Conservation (phyloP, 2,888 invertebrate species). For the Polydrusus pterygomalis region DNA sequence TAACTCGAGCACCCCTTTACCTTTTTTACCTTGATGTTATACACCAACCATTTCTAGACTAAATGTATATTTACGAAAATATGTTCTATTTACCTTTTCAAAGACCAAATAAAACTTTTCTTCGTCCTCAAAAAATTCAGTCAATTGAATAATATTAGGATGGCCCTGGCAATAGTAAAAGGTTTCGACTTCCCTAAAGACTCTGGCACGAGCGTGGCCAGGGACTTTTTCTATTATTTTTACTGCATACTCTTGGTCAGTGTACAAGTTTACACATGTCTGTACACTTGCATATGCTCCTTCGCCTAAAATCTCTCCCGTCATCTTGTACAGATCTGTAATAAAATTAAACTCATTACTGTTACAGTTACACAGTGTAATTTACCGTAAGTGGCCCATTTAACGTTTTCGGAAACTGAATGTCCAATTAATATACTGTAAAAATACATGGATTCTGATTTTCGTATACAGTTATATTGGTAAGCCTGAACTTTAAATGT, state of each 20-base stretch:
- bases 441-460: no score
- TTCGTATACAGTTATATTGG: no score
- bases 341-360: constrained; percentile 63
- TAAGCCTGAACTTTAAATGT: no score
- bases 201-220: constrained; percentile 93
- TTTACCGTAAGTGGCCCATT: no score
- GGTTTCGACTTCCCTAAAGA: constrained; percentile 98
- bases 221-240: constrained; percentile 98
- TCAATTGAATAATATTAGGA: constrained; percentile 97
- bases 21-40: no score
- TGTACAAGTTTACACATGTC: constrained; percentile 93
- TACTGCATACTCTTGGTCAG: constrained; percentile 96
- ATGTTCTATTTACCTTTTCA: constrained; percentile 82
- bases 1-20: no score
- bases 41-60: neutral
- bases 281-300: constrained; percentile 98
- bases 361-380: no score
- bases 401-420: no score
- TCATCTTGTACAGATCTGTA: constrained; percentile 94
- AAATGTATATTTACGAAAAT: neutral
- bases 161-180: constrained; percentile 99
- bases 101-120: constrained; percentile 98
- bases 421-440: no score
- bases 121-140: constrained; percentile 98
- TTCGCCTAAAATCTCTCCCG: constrained; percentile 96